A percentile compares a stretch with the other conserved stretches of the same genome.
Conservation (phyloP, 2,797 vertebrate species). For the Mus minutoides region DNA sequence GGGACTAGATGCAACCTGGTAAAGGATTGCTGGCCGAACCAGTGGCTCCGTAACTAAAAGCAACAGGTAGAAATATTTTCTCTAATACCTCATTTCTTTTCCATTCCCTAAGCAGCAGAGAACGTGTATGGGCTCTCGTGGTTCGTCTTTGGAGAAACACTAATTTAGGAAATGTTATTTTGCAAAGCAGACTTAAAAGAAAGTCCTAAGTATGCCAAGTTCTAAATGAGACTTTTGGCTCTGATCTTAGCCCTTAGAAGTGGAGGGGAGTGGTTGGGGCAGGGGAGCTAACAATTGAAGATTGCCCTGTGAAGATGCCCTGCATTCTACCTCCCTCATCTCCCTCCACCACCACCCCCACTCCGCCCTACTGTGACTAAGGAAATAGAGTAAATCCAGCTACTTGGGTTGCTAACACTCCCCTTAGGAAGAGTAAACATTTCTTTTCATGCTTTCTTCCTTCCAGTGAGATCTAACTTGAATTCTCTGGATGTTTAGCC, state of each 20-base stretch:
- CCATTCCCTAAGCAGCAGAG: constrained; percentile 1
- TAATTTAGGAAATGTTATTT: constrained; percentile 24
- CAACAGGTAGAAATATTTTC: constrained; percentile 36
- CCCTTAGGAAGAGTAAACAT: constrained; percentile 49
- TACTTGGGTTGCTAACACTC: constrained; percentile 1
- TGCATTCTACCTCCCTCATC: accelerated
- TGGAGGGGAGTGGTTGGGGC: neutral
- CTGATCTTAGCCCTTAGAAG: neutral
- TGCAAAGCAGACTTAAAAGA: constrained; percentile 18
- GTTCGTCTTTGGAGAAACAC: constrained; percentile 10
- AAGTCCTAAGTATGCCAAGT: neutral
- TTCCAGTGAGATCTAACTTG: constrained; percentile 4
- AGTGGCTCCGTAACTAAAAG: neutral
- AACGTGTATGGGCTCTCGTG: neutral
- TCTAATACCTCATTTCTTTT: neutral
- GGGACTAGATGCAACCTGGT: neutral
- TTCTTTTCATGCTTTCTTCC: constrained; percentile 47
- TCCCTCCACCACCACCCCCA: too few relatives aligned
- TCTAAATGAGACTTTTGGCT: neutral
- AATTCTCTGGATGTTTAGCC: constrained; percentile 29
- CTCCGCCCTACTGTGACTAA: neutral
- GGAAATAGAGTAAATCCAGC: constrained; percentile 12
- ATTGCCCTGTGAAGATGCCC: neutral
- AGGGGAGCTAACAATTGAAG: neutral
- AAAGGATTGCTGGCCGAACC: neutral